Evolutionary conservation across 2,113 vertebrate species (phyloP), one percentile per base, ranked within the genome.

Genomic region (Otocyon megalotis): DNA sequence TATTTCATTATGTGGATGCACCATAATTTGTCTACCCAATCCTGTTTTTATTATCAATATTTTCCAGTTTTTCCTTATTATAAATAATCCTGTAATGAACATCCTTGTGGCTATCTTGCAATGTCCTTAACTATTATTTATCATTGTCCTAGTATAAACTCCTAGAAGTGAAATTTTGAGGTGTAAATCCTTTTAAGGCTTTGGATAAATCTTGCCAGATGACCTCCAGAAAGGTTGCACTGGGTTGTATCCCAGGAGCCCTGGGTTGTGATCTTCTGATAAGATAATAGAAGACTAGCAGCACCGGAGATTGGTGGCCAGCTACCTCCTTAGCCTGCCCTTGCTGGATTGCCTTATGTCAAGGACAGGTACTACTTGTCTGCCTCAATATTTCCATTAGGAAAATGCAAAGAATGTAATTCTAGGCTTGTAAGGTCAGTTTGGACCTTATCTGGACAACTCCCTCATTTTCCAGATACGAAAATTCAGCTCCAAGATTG

Each of bases 1-100:
- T 9, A 26, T 85, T 81, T 82, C 22, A 7, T 89, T 85, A n/a
- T 13, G 35, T 67, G n/a, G 28, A 43, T 76, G 22, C 16, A 53
- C 62, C 13, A 35, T 67, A 65, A 54, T 94, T 86, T 92, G 32
- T 60, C 15, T 67, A 92, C 79, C 26, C 35, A 88, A 30, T n/a
- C 26, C 48, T 80, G 37, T 67, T 95, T 85, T 58, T 35, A 74
- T 71, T 63, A 81, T 74, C 5, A 53, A 22, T 50, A 22, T 67
- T 80, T 76, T 69, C 62, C 8, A 48, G 13, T 50, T 88, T 84
- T 88, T 94, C 14, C 69, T 94, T 74, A 81, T 76, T 92, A 65
- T 16, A 89, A 88, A 91, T 58, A 88, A 72, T 37, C 54, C 28
- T 62, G 4, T 84, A 56, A 69, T 56, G 53, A 87, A 63, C 37